Percentiles rank a stretch among this genome's conserved stretches.
Evolutionary conservation across 1,140 invertebrate genomes (phyloP).

Genomic region (Antheraea pernyi): DNA sequence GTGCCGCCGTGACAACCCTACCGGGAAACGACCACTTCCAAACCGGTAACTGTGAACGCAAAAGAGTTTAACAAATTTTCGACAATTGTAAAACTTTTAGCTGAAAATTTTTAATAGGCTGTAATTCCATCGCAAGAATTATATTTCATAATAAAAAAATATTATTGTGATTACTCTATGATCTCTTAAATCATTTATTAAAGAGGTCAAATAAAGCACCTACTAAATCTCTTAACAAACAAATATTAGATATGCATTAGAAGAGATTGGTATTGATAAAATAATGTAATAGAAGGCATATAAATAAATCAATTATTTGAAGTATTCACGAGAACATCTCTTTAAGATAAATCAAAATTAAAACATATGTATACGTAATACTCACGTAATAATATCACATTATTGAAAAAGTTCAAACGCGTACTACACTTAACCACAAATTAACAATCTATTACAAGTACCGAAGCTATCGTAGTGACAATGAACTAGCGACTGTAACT

Average conservation of each 20-base stretch:
- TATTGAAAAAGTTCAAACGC: not conserved
- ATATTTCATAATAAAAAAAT: no score
- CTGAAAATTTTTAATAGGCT: not conserved
- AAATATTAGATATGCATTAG: no score
- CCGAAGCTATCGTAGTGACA: slow-evolving; percentile 41
- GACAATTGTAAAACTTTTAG: not conserved
- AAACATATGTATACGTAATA: not conserved
- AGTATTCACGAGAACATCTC: no score
- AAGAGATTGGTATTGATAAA: no score
- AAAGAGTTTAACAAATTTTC: not conserved
- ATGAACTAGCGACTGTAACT: slow-evolving; percentile 53
- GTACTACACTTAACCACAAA: slow-evolving; percentile 35
- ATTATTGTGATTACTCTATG: no score
- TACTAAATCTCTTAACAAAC: no score
- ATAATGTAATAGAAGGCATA: no score
- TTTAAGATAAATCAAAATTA: not conserved
- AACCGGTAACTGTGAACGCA: slow-evolving; percentile 11
- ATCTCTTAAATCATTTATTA: no score
- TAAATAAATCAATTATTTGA: no score
- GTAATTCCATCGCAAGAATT: no score
- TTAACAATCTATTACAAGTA: slow-evolving; percentile 65
- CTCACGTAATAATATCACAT: not conserved
- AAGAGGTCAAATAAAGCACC: no score
- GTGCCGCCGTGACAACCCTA: slow-evolving; percentile 38
- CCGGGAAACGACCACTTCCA: slow-evolving; percentile 25